phyloP scores from a whole-genome alignment of 1,140 invertebrate species.

The Bactericera cockerelli region DNA sequence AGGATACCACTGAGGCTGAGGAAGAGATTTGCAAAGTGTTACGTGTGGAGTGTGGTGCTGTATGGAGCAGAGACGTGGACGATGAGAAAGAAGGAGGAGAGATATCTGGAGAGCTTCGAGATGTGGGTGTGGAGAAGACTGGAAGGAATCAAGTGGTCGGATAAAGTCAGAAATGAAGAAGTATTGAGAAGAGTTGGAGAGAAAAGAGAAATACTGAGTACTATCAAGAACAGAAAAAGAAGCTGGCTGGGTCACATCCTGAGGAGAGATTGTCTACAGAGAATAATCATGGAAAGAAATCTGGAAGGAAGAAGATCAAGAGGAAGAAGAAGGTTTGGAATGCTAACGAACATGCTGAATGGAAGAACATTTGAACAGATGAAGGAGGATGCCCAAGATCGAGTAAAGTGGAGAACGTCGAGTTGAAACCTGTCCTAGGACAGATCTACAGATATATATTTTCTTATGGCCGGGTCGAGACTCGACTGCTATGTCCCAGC shows the following conservation, averaged over 20 bases:
- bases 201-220: constrained; percentile 13
- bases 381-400: neutral
- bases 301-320: neutral
- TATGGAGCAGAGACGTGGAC: constrained; percentile 12
- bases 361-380: neutral
- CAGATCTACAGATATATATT: neutral
- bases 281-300: constrained; percentile 11
- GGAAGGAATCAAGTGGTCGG: constrained; percentile 13
- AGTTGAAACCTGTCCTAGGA: constrained; percentile 4
- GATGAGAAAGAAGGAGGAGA: constrained; percentile 13
- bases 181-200: constrained; percentile 11
- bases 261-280: constrained; percentile 5
- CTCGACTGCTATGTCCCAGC: too few species aligned
- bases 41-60: constrained; percentile 12
- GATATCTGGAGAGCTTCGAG: constrained; percentile 13
- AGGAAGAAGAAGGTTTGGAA: constrained; percentile 1
- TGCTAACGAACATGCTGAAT: neutral
- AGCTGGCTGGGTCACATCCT: constrained; percentile 10
- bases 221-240: constrained; percentile 9
- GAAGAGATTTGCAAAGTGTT: constrained; percentile 14
- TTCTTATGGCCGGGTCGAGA: too few species aligned
- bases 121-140: constrained; percentile 13
- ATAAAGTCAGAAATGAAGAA: constrained; percentile 14
- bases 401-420: neutral
- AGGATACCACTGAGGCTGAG: neutral